phyloP scores from a whole-genome alignment of 2,888 invertebrate genomes.

The Nezara viridula region DNA sequence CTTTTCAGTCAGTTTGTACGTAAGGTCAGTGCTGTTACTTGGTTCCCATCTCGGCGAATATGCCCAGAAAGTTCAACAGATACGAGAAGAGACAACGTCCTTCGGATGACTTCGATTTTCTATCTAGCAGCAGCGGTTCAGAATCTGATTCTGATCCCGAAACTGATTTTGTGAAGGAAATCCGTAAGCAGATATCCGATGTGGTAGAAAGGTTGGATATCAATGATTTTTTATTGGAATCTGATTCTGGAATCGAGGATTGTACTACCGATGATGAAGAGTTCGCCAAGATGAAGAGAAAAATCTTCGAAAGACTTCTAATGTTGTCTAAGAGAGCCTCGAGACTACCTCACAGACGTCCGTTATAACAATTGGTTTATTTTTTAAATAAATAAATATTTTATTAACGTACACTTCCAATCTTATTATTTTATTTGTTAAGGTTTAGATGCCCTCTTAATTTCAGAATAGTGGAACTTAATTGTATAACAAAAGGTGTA shows the following conservation, averaged over 20 bases:
- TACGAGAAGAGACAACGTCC: background rate
- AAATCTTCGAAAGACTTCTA: background rate
- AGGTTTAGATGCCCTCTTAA: too few species aligned
- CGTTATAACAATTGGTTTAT: too few species aligned
- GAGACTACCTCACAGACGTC: background rate
- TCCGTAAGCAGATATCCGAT: too few species aligned
- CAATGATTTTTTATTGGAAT: too few species aligned
- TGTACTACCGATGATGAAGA: background rate
- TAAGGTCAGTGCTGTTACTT: background rate
- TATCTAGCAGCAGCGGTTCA: background rate
- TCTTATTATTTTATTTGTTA: too few species aligned
- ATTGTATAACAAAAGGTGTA: too few species aligned
- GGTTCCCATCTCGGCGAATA: background rate
- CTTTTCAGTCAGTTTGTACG: too few species aligned
- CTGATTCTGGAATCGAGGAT: background rate
- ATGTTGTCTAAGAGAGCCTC: background rate
- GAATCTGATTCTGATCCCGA: background rate
- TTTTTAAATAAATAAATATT: too few species aligned
- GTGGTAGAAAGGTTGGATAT: background rate
- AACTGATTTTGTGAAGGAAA: background rate
- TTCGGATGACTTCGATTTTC: background rate
- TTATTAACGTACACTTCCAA: too few species aligned
- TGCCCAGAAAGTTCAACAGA: background rate
- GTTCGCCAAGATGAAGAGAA: background rate
- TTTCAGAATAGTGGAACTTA: too few species aligned